Base-by-base conservation (phyloP, 2,888 invertebrate species). In the Salpingus planirostris region DNA sequence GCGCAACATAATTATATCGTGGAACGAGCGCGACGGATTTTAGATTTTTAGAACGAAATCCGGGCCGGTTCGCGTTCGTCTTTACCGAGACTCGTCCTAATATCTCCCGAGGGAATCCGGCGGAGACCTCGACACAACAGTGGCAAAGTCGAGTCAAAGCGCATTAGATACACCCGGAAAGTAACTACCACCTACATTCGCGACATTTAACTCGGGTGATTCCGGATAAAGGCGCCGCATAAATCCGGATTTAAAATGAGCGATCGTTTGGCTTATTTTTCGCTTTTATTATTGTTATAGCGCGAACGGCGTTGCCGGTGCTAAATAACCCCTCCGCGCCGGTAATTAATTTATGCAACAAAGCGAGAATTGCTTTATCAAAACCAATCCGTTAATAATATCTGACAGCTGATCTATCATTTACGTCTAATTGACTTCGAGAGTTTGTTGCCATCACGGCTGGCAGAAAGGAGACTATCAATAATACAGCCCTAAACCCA, bases 401-500 rank as follows among this genome's bases (percentile, higher is more conserved):
- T 47, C 45, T 49, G 54, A 52, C 53, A 50, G 55, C 52, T 55
- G 54, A 57, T 57, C 55, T 55, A 57, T 57, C 56, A 57, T 55
- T 57, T 57, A 57, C 49, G 54, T 50, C 48, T 56, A 56, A 56
- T 57, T 57, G 55, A 53, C 51, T 51, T 50, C 42, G 46, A 49
- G 47, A 51, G 50, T 41, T 48, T 47, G 38, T 35, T 39, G 33
- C 36, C 34, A 36, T 32, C 36, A 33, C 24, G 29, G 26, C 14
- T 18, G 21, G 6, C 21, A 35, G 31, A 33, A 29, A 27, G 27
- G 32, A 33, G 36, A 40, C 40, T 36, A 36, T 36, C 40, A 33
- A 36, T 40, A 33, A 33, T 40, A 33, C 25, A 22, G 21, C 18
- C 13, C 8, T 18, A 18, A 28, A 22, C 36, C 27, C 27, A 13